Percentiles rank a stretch among this genome's conserved stretches.
Conservation (phyloP, 1,140 invertebrate genomes). For the Tetramorium alpestre region DNA sequence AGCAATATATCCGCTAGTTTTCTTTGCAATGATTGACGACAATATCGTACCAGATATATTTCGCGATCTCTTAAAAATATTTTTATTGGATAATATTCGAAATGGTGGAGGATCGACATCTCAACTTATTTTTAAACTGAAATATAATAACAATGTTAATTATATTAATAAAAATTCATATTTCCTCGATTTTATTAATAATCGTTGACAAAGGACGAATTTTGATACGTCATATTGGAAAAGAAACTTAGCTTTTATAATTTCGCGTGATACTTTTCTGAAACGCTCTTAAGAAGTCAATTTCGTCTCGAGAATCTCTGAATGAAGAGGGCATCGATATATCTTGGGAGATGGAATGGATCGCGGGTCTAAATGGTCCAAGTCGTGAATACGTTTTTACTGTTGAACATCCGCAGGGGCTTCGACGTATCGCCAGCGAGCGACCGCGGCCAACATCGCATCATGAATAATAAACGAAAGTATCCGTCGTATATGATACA, state of each 20-base stretch:
- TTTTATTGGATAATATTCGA: neutral
- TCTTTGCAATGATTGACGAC: neutral
- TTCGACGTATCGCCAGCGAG: conserved; percentile 63
- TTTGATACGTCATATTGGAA: neutral
- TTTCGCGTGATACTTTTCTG: neutral
- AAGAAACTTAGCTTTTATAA: neutral
- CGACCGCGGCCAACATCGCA: conserved; percentile 74
- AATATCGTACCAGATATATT: conserved; percentile 10
- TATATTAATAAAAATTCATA: neutral
- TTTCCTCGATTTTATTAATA: neutral
- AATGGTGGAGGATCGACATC: neutral
- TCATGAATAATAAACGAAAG: conserved; percentile 82
- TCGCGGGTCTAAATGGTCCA: conserved; percentile 14
- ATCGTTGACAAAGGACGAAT: neutral
- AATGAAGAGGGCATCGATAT: conserved; percentile 8
- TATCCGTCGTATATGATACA: conserved; percentile 66
- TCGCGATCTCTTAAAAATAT: neutral
- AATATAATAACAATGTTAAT: neutral
- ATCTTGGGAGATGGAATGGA: conserved; percentile 21
- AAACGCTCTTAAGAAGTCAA: conserved; percentile 14
- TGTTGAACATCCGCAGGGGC: conserved; percentile 65
- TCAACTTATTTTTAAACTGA: neutral
- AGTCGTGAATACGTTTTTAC: conserved; percentile 52
- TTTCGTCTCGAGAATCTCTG: conserved; percentile 29
- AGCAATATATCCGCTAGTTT: neutral